Evolutionary conservation across 2,888 invertebrate genomes (phyloP).

Genomic region (Pseudolycoriella hygida): DNA sequence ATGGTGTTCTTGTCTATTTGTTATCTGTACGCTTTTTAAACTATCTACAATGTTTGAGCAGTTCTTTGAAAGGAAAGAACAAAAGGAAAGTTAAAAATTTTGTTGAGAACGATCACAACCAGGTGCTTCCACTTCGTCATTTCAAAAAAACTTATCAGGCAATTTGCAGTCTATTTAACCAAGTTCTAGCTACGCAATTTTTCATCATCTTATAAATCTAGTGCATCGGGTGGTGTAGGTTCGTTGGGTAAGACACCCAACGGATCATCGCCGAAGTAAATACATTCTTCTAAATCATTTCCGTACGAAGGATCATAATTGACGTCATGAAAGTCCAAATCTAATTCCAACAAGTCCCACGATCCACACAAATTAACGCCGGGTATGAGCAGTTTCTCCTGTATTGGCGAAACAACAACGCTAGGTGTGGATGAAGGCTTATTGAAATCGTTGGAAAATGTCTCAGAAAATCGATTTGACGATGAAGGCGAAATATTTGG

Average conservation of each 20-base stretch:
- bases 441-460: conserved; percentile 45
- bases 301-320: conserved; percentile 43
- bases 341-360: conserved; percentile 44
- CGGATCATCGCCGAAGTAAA: conserved; percentile 40
- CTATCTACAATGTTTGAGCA: too few species aligned
- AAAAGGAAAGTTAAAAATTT: too few species aligned
- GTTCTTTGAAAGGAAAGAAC: too few species aligned
- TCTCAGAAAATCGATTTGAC: conserved; percentile 34
- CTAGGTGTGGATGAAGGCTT: conserved; percentile 34
- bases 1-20: too few species aligned
- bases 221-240: conserved; percentile 37
- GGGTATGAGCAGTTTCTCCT: conserved; percentile 11
- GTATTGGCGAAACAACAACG: conserved; percentile 39
- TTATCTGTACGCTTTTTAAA: too few species aligned
- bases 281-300: conserved; percentile 41
- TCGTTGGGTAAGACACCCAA: conserved; percentile 37
- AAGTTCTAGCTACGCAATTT: not conserved
- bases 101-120: too few species aligned
- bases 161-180: too few species aligned
- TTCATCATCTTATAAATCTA: conserved; percentile 24
- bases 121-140: too few species aligned
- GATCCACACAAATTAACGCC: conserved; percentile 30
- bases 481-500: conserved; percentile 38
- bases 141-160: too few species aligned
- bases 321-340: conserved; percentile 40